phyloP scores from a whole-genome alignment of 2,888 invertebrate species.

The Tachina lurida region DNA sequence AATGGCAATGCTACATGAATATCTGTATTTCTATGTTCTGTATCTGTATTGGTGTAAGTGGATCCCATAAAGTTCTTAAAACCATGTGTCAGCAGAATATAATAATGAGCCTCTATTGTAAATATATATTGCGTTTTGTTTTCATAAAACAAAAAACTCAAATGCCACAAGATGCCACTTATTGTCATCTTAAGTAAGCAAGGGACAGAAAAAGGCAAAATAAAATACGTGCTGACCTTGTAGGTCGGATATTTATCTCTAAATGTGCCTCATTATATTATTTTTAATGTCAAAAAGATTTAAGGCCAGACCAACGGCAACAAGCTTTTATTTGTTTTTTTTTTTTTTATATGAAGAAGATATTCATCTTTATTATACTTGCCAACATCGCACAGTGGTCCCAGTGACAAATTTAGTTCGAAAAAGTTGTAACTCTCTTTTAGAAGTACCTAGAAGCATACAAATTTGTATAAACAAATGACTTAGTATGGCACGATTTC shows the following conservation, averaged over 20 bases:
- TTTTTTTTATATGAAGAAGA: neutral
- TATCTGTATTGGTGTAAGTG: too few relatives aligned
- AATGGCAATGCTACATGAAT: too few relatives aligned
- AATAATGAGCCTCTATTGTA: neutral
- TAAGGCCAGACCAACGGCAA: neutral
- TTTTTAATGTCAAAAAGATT: conserved; percentile 26
- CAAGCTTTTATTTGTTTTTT: neutral
- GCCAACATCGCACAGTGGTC: too few relatives aligned
- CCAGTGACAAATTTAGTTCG: too few relatives aligned
- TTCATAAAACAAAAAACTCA: neutral
- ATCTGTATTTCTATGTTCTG: too few relatives aligned
- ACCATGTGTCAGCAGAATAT: conserved; percentile 25
- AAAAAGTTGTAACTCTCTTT: too few relatives aligned
- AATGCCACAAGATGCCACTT: neutral
- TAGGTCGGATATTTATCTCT: neutral
- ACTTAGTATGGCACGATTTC: too few relatives aligned
- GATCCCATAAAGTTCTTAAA: neutral
- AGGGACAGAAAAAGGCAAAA: neutral
- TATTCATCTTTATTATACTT: too few relatives aligned
- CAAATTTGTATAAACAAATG: too few relatives aligned
- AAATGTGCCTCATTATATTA: neutral
- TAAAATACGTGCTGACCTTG: neutral
- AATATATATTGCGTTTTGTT: neutral
- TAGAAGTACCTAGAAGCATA: too few relatives aligned
- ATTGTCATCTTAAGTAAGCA: conserved; percentile 16